These are phyloP conservation scores for Andrena dorsata DNA, from an alignment of 2,888 invertebrate species.

Conservation along the genomic window DNA sequence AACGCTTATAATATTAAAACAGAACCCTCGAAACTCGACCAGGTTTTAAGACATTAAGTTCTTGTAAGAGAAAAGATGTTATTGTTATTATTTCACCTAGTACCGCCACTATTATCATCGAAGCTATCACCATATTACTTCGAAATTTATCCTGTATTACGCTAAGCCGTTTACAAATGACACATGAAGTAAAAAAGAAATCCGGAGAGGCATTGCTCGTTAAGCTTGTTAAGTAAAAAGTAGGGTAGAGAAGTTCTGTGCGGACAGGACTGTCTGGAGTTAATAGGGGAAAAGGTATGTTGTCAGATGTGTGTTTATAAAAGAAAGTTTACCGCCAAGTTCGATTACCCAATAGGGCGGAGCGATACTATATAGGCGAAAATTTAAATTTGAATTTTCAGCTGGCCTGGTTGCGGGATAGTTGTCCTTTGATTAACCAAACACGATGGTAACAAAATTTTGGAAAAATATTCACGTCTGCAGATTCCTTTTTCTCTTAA, in stretches of 20 bases:
- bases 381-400: no score
- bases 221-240: slow-evolving; percentile 46
- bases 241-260: slow-evolving; percentile 20
- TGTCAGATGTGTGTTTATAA: slow-evolving; percentile 58
- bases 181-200: slow-evolving; percentile 52
- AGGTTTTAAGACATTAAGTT: slow-evolving; percentile 74
- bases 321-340: slow-evolving; percentile 32
- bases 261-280: slow-evolving; percentile 28
- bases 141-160: slow-evolving; percentile 54
- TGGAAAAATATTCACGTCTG: no score
- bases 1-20: slow-evolving; percentile 81
- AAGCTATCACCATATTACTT: slow-evolving; percentile 57
- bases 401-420: no score
- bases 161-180: slow-evolving; percentile 73
- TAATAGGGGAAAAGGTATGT: slow-evolving; percentile 38
- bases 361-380: no score
- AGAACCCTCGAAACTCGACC: slow-evolving; percentile 73
- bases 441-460: no score
- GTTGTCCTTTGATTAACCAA: no score
- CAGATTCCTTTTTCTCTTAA: no score
- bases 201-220: slow-evolving; percentile 66
- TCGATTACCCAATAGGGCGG: slow-evolving; percentile 37
- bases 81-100: slow-evolving; percentile 57
- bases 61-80: slow-evolving; percentile 75
- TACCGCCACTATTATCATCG: slow-evolving; percentile 61